Evolutionary conservation across 2,888 invertebrate genomes (phyloP).

Genomic region (Tetropium fuscum): DNA sequence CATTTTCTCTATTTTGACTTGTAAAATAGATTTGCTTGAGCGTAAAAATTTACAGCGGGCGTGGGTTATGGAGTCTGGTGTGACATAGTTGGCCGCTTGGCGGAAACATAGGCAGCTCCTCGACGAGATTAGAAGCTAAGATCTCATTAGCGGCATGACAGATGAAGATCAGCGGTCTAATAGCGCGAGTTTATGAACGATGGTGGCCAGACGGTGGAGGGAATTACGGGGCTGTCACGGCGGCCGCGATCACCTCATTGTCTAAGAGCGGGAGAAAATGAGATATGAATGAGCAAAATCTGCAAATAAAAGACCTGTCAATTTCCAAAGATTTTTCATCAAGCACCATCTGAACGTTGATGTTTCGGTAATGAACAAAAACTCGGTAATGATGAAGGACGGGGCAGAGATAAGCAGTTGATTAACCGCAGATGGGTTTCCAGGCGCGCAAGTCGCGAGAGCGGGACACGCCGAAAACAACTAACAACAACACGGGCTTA

Average conservation of each 20-base stretch:
- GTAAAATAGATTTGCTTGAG: too few relatives aligned
- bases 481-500: conserved; percentile 8
- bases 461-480: conserved; percentile 11
- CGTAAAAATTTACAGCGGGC: too few relatives aligned
- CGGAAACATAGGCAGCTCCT: conserved; percentile 35
- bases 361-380: conserved; percentile 66
- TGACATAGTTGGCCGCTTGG: conserved; percentile 33
- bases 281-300: conserved; percentile 66
- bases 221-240: conserved; percentile 63
- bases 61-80: too few relatives aligned
- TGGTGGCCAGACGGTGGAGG: conserved; percentile 36
- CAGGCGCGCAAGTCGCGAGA: conserved; percentile 19
- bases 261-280: conserved; percentile 64
- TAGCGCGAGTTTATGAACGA: conserved; percentile 24
- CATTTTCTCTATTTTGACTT: too few relatives aligned
- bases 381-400: conserved; percentile 65
- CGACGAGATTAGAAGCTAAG: conserved; percentile 56
- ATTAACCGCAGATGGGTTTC: conserved; percentile 63
- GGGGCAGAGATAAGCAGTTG: conserved; percentile 60
- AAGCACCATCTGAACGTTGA: conserved; percentile 64
- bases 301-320: conserved; percentile 67
- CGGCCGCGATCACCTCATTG: conserved; percentile 48
- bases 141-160: conserved; percentile 64
- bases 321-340: conserved; percentile 67
- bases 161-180: conserved; percentile 59